Conservation (phyloP, 2,797 vertebrate genomes). For the Myripristis murdjan region DNA sequence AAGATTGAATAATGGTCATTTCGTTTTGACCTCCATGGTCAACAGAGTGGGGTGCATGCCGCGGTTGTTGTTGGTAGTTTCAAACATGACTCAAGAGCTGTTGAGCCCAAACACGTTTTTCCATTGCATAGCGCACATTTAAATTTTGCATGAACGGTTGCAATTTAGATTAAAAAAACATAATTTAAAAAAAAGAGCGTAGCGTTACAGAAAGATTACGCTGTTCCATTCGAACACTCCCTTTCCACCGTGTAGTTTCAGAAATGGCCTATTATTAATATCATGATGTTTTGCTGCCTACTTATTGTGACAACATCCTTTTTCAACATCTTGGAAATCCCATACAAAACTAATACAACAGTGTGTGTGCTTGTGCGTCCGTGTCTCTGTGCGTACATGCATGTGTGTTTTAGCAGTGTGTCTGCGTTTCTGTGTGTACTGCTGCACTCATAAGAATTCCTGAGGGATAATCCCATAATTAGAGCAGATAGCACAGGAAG, state of each 20-base stretch:
- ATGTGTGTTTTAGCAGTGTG: constrained; percentile 4
- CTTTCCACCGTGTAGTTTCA: constrained; percentile 13
- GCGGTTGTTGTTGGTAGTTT: constrained; percentile 62
- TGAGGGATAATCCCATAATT: constrained; percentile 81
- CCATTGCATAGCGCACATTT: constrained; percentile 11
- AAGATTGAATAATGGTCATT: constrained; percentile 83
- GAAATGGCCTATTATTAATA: constrained; percentile 16
- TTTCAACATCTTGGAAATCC: constrained; percentile 49
- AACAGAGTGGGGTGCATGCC: constrained; percentile 66
- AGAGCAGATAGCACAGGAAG: constrained; percentile 81
- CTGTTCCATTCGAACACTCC: constrained; percentile 5
- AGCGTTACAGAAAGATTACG: background rate
- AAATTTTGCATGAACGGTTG: constrained; percentile 1
- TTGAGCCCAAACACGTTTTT: constrained; percentile 36
- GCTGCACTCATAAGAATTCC: constrained; percentile 68
- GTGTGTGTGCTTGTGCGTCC: background rate
- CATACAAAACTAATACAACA: constrained; percentile 11
- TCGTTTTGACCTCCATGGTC: constrained; percentile 65
- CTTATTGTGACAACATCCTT: constrained; percentile 25
- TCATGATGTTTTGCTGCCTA: background rate
- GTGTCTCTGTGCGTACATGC: background rate
- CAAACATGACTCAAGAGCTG: constrained; percentile 31
- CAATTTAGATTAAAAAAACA: constrained; percentile 9
- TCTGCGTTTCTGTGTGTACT: constrained; percentile 41
- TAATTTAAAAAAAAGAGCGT: background rate